A percentile compares a stretch with the other conserved stretches of the same genome.
Conservation (phyloP, 2,797 vertebrate genomes). For the Muscicapa comitata region DNA sequence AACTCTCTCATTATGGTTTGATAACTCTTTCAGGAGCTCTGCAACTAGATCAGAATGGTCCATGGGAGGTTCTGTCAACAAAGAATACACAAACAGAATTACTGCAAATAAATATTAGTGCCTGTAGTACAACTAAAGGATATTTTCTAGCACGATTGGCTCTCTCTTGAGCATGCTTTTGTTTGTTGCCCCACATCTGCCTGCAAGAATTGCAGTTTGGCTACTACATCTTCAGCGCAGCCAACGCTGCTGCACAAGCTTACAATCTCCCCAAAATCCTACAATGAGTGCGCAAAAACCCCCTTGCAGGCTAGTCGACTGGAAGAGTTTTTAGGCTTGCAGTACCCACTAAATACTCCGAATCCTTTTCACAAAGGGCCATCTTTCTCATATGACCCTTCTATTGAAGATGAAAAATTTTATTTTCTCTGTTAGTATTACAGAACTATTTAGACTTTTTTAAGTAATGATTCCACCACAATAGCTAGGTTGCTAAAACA, state of each 20-base stretch:
- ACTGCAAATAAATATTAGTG: not conserved
- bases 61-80: constrained; percentile 81
- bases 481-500: not conserved
- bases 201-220: not conserved
- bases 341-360: not conserved
- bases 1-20: constrained; percentile 93
- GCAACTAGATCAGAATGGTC: constrained; percentile 94
- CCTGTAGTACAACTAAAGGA: not conserved
- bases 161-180: not conserved
- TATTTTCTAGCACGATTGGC: not conserved
- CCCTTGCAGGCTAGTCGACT: not conserved
- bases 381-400: not conserved
- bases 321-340: not conserved
- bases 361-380: not conserved
- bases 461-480: not conserved
- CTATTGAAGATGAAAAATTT: not conserved
- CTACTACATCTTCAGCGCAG: not conserved
- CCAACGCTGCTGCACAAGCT: not conserved
- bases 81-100: not conserved
- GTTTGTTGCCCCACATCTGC: not conserved
- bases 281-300: not conserved
- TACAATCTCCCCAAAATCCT: accelerated
- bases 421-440: not conserved
- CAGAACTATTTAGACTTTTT: not conserved
- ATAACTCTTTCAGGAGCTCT: constrained; percentile 93